phyloP scores from a whole-genome alignment of 2,113 vertebrate species.

The Lagenorhynchus albirostris region DNA sequence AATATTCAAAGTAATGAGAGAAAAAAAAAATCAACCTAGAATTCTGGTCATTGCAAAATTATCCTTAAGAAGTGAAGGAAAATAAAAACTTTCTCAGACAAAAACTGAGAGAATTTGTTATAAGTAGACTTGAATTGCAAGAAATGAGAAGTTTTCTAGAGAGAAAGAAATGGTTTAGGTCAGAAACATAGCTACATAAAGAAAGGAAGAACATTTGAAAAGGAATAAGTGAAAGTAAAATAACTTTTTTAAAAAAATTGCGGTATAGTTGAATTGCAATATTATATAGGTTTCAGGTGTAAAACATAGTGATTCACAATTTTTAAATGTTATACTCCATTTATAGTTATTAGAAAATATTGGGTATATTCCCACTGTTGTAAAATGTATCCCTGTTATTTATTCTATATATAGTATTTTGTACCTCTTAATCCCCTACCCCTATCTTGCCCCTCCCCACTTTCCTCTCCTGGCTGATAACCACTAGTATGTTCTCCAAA shows the following conservation, averaged over 20 bases:
- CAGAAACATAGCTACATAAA: background rate
- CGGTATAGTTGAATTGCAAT: too few relatives aligned
- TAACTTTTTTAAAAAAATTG: background rate
- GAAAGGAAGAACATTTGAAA: background rate
- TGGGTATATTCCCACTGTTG: too few relatives aligned
- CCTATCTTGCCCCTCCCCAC: too few relatives aligned
- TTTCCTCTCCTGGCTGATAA: too few relatives aligned
- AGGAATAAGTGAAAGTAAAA: background rate
- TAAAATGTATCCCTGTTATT: too few relatives aligned
- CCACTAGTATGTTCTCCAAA: too few relatives aligned
- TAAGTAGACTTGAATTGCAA: background rate
- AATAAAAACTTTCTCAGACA: background rate
- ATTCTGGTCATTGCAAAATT: background rate
- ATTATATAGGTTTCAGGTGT: too few relatives aligned
- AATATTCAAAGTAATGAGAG: background rate
- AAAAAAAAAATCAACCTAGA: background rate
- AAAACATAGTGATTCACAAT: too few relatives aligned
- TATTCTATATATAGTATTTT: too few relatives aligned
- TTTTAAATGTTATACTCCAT: too few relatives aligned
- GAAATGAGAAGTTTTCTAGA: background rate
- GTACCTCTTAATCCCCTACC: too few relatives aligned
- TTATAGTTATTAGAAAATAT: too few relatives aligned
- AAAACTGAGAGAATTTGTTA: background rate
- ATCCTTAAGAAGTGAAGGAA: background rate
- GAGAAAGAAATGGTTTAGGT: background rate